Base-by-base conservation (phyloP, 2,888 invertebrate species). In the Meloe dianella region DNA sequence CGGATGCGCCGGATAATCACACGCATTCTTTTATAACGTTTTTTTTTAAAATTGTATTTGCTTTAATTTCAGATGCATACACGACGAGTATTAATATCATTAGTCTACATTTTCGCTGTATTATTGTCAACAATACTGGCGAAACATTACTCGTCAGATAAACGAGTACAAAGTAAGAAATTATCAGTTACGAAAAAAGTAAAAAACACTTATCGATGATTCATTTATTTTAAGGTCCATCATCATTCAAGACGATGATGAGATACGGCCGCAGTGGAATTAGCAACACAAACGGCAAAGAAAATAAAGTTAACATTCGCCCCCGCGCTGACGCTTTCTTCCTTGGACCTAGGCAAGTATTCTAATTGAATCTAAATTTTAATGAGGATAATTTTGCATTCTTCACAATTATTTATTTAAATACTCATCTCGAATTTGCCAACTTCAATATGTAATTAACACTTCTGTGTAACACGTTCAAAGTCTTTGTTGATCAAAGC, bases 1-100 rank as follows among this genome's bases (percentile, higher is more conserved):
- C 4, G 35, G 35, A 35, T 35, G 35, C 35, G 35, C 35, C 35
- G 14, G 35, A 10, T 7, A 10, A 32, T 1, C 3, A 32, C 32
- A 6, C 32, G 7, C 32, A 8, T 32, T 32, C 10, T 41, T 41
- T 17, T n/a, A 41, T 17, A n/a, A n/a, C 2, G 12, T 12, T 1
- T 35, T 35, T 35, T 17, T 6, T 41, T n/a, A n/a, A n/a, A 41
- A 41, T 41, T 41, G 7, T n/a, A 17, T 14, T 56, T 20, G 54
- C 69, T 67, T 70, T 70, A 71, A 51, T 81, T 81, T 61, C 79
- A 82, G 82, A 82, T 82, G 82, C 77, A 79, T 75, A 74, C 79
- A 72, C 73, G 78, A 72, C 78, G 77, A 74, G 68, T 78, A 60
- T 58, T 78, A 65, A 75, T 81, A 67, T 71, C 79, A 70, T 75